These are phyloP conservation scores for Camelus dromedarius DNA, from an alignment of 2,113 vertebrate genomes.

Conservation along the genomic window DNA sequence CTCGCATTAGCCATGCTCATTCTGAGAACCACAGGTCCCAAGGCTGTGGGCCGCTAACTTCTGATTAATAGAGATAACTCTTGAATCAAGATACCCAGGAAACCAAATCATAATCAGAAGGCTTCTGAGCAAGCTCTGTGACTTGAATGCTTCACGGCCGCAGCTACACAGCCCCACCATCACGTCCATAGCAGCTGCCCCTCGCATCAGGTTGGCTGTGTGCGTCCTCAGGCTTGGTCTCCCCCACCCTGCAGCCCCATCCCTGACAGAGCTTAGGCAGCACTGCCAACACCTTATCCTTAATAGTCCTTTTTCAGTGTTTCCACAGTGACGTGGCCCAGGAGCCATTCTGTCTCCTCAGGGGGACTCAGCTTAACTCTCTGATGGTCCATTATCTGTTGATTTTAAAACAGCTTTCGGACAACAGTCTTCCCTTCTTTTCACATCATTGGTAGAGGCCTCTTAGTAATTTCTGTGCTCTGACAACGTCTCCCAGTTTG, in stretches of 20 bases:
- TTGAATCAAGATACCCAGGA: not conserved
- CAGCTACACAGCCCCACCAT: not conserved
- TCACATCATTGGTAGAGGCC: not conserved
- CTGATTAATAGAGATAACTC: not conserved
- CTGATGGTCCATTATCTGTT: not conserved
- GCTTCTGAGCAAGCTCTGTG: not conserved
- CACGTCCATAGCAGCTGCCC: not conserved
- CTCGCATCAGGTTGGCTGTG: not conserved
- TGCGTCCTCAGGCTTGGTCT: not conserved
- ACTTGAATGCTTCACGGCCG: not conserved
- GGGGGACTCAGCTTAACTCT: not conserved
- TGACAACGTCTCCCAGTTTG: not conserved
- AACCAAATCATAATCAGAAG: slow-evolving; percentile 43
- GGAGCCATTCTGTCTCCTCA: not conserved
- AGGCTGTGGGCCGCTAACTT: not conserved
- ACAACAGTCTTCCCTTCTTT: not conserved
- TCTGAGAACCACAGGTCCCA: slow-evolving; percentile 10
- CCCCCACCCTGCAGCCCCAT: accelerated
- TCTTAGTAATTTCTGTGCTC: not conserved
- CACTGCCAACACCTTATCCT: not conserved
- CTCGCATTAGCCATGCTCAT: not conserved
- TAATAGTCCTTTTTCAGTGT: not conserved
- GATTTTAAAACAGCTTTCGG: not conserved
- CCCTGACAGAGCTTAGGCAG: not conserved
- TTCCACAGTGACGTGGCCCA: not conserved